Percentiles rank a stretch among this genome's conserved stretches.
Evolutionary conservation across 2,113 vertebrate genomes (phyloP).

Genomic region (Loxodonta africana): DNA sequence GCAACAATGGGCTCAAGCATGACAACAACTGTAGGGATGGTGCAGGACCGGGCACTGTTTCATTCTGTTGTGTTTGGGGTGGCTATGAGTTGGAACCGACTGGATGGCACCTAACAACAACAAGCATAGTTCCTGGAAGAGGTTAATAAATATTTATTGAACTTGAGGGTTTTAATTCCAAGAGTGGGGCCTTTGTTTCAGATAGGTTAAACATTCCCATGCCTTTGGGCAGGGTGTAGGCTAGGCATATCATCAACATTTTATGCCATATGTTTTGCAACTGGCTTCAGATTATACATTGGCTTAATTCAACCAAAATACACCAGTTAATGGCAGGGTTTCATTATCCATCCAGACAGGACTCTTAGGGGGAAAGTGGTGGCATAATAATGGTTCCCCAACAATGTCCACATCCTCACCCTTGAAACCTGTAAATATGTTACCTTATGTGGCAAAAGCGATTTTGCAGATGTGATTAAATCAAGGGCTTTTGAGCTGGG

Average conservation of each 20-base stretch:
- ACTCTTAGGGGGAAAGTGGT: background rate
- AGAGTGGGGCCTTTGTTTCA: slow-evolving; percentile 51
- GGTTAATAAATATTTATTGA: slow-evolving; percentile 66
- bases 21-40: no score
- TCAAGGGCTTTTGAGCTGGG: slow-evolving; percentile 15
- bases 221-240: slow-evolving; percentile 18
- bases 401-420: background rate
- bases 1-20: no score
- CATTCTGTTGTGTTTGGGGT: no score
- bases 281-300: slow-evolving; percentile 35
- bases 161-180: slow-evolving; percentile 42
- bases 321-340: background rate
- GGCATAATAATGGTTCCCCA: background rate
- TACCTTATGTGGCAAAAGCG: slow-evolving; percentile 13
- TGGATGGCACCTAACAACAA: no score
- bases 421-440: background rate
- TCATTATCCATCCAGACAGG: slow-evolving; percentile 32
- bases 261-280: background rate
- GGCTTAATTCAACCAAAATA: slow-evolving; percentile 39
- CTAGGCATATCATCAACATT: background rate
- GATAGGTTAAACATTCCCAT: slow-evolving; percentile 45
- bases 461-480: slow-evolving; percentile 35
- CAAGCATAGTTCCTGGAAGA: slow-evolving; percentile 36
- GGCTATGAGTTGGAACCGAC: no score
- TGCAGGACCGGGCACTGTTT: no score